Percentiles rank a stretch among this genome's conserved stretches.
These are phyloP conservation scores for Aphelinus atriplicis DNA, from an alignment of 1,140 invertebrate genomes.

Conservation along the genomic window DNA sequence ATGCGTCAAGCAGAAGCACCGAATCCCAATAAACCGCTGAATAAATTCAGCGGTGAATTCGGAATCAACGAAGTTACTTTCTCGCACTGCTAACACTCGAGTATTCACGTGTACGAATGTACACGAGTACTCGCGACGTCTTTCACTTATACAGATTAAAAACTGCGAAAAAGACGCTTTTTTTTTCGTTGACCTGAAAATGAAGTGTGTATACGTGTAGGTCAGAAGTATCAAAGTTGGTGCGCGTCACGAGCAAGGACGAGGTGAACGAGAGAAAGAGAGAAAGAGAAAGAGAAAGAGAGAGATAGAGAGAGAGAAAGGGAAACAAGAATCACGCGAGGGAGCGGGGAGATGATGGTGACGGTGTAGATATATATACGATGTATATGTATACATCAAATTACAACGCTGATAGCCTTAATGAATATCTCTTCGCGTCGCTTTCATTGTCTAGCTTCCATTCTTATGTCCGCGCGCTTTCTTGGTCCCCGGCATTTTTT, in stretches of 20 bases:
- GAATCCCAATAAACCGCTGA: too few species aligned
- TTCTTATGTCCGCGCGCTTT: neutral
- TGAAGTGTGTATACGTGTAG: too few species aligned
- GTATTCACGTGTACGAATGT: too few species aligned
- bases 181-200: conserved; percentile 31
- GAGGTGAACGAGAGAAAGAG: conserved; percentile 23
- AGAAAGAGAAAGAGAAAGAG: conserved; percentile 30
- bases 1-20: too few species aligned
- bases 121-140: neutral
- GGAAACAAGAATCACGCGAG: conserved; percentile 24
- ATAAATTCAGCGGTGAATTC: too few species aligned
- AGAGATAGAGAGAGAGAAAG: conserved; percentile 23
- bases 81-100: too few species aligned
- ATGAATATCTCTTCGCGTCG: conserved; percentile 5
- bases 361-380: neutral
- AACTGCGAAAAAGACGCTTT: conserved; percentile 3
- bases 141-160: neutral
- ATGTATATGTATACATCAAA: conserved; percentile 14
- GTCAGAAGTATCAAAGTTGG: neutral
- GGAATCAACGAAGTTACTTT: too few species aligned
- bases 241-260: neutral
- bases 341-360: neutral
- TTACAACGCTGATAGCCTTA: conserved; percentile 15
- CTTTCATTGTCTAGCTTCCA: neutral
- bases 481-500: too few species aligned